Percentiles rank a stretch among this genome's conserved stretches.
Conservation (phyloP, 1,140 invertebrate genomes). For the Cardiocondyla obscurior region DNA sequence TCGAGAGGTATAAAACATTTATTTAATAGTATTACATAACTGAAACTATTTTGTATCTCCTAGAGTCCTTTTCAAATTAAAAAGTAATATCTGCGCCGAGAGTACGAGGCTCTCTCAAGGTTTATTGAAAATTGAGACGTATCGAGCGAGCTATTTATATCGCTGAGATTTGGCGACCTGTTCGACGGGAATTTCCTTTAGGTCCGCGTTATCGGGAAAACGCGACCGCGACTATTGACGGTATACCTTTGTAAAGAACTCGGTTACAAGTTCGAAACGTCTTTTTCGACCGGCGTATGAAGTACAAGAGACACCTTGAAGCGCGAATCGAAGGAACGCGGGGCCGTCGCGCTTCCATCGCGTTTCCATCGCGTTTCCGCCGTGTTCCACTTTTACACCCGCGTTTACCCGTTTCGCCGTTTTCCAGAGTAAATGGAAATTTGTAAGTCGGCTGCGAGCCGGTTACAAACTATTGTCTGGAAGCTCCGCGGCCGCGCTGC, state of each 20-base stretch:
- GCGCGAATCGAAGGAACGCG: not conserved
- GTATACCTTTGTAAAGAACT: not conserved
- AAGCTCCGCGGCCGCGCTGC: not conserved
- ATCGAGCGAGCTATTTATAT: not conserved
- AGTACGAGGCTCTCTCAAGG: not conserved
- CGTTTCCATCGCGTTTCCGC: not conserved
- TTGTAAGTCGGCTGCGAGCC: slow-evolving; percentile 1
- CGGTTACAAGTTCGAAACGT: not conserved
- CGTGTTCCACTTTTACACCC: slow-evolving; percentile 6
- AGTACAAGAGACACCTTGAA: not conserved
- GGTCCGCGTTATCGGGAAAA: not conserved
- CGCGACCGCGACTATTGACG: not conserved
- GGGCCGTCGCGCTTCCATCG: not conserved
- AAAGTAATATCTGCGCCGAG: not conserved
- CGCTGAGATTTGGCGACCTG: not conserved
- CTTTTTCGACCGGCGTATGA: not conserved
- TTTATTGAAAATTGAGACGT: not conserved
- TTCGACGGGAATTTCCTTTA: not conserved
- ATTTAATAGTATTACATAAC: not conserved
- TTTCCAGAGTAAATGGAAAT: slow-evolving; percentile 34
- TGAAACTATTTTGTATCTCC: not conserved
- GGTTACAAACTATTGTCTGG: slow-evolving; percentile 22
- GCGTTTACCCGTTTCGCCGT: not conserved
- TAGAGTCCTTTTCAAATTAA: not conserved
- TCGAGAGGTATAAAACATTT: not conserved